Percentiles rank a stretch among this genome's conserved stretches.
Evolutionary conservation across 2,797 vertebrate genomes (phyloP).

Genomic region (Salarias fasciatus): DNA sequence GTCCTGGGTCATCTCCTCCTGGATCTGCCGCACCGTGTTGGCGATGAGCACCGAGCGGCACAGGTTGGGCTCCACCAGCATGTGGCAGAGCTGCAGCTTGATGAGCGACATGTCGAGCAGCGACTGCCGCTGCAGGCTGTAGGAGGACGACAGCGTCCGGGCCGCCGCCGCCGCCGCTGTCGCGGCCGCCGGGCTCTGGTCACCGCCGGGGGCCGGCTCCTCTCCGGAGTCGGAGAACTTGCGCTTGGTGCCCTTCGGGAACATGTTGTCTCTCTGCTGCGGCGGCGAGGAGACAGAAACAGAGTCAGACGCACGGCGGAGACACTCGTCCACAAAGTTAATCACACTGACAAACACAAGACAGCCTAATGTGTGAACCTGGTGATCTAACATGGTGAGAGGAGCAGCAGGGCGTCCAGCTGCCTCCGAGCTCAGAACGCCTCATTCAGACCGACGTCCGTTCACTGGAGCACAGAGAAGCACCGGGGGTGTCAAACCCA

Average conservation of each 20-base stretch:
- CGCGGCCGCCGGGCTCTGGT: constrained; percentile 80
- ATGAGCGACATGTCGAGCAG: constrained; percentile 98
- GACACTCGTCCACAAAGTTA: constrained; percentile 32
- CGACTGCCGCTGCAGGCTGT: constrained; percentile 94
- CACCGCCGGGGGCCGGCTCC: constrained; percentile 80
- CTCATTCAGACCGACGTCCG: too few relatives aligned
- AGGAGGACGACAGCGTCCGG: constrained; percentile 82
- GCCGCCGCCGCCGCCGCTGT: constrained; percentile 43
- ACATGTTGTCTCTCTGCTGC: constrained; percentile 86
- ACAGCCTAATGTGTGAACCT: constrained; percentile 42
- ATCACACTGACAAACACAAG: constrained; percentile 64
- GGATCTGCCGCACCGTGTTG: constrained; percentile 97
- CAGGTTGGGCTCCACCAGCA: constrained; percentile 95
- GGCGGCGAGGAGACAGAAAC: constrained; percentile 49
- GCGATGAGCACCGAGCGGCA: constrained; percentile 98
- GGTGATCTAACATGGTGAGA: constrained; percentile 51
- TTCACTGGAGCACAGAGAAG: too few relatives aligned
- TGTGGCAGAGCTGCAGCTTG: constrained; percentile 98
- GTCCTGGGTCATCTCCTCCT: constrained; percentile 97
- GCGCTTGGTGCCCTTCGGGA: constrained; percentile 95
- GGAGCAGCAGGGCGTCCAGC: too few relatives aligned
- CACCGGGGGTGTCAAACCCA: too few relatives aligned
- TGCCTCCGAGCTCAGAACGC: too few relatives aligned
- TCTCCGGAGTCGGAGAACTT: constrained; percentile 89
- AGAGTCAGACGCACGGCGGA: constrained; percentile 62